Conservation (phyloP, 2,888 invertebrate species). For the Abrostola tripartita region DNA sequence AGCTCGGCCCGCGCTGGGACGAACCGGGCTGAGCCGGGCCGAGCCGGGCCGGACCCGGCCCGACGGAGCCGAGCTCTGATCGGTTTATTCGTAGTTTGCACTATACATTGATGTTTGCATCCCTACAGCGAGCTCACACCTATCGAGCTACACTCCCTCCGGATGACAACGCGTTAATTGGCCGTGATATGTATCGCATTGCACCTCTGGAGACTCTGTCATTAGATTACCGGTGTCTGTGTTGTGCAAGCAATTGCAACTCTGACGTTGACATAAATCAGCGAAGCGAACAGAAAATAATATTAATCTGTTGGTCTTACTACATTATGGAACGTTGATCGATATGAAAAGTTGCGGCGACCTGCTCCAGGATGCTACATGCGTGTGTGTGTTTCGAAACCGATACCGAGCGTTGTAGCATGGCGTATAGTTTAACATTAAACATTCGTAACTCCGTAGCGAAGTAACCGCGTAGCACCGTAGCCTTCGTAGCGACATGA, state of each 20-base stretch:
- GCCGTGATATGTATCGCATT: constrained; percentile 23
- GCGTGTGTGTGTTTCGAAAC: not conserved
- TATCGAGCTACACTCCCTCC: constrained; percentile 14
- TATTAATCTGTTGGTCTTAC: constrained; percentile 7
- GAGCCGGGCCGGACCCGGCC: not conserved
- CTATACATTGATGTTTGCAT: constrained; percentile 11
- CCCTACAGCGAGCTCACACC: constrained; percentile 2
- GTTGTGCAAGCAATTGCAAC: not conserved
- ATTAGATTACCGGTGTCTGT: constrained; percentile 10
- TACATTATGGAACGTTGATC: constrained; percentile 10
- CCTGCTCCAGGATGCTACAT: not conserved
- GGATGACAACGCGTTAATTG: constrained; percentile 43
- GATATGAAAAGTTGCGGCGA: constrained; percentile 11
- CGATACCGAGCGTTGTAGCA: not conserved
- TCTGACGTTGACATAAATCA: constrained; percentile 1
- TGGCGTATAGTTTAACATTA: constrained; percentile 3
- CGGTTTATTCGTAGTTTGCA: constrained; percentile 20
- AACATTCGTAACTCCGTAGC: constrained; percentile 3
- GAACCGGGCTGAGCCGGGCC: not conserved
- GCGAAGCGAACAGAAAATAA: constrained; percentile 6
- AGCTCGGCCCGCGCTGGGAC: not conserved
- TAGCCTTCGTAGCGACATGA: not conserved
- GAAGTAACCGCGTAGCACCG: not conserved
- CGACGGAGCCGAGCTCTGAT: constrained; percentile 1
- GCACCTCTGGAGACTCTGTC: constrained; percentile 19